A percentile compares a stretch with the other conserved stretches of the same genome.
phyloP scores from a whole-genome alignment of 2,797 vertebrate genomes.

The Pelochelys cantorii region DNA sequence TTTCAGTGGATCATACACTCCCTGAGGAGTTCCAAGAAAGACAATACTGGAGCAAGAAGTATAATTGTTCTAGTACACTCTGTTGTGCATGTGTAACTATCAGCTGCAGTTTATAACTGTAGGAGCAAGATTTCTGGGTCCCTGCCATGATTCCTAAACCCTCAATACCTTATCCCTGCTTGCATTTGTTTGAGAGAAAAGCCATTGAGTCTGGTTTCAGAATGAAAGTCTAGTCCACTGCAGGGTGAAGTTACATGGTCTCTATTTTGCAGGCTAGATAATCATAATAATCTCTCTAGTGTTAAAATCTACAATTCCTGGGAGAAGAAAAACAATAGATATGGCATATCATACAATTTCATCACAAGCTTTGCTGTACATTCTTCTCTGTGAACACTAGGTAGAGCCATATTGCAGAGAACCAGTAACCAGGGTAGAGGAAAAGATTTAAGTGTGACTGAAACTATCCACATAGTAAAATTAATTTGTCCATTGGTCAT shows the following conservation, averaged over 20 bases:
- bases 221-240: background rate
- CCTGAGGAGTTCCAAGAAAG: background rate
- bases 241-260: constrained; percentile 5
- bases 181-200: background rate
- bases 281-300: background rate
- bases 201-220: background rate
- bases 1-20: background rate
- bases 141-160: background rate
- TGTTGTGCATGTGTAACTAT: background rate
- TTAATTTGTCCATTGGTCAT: background rate
- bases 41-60: background rate
- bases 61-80: background rate
- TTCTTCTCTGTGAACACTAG: background rate
- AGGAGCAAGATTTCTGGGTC: background rate
- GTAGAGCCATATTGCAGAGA: background rate
- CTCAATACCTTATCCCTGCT: background rate
- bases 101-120: background rate
- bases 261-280: background rate
- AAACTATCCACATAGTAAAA: background rate
- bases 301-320: background rate
- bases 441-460: background rate
- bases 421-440: background rate
- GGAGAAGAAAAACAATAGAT: background rate
- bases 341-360: background rate
- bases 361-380: background rate